Percentiles rank a stretch among this genome's conserved stretches.
These are phyloP conservation scores for Hypomesus transpacificus DNA, from an alignment of 2,113 vertebrate genomes.

Conservation along the genomic window DNA sequence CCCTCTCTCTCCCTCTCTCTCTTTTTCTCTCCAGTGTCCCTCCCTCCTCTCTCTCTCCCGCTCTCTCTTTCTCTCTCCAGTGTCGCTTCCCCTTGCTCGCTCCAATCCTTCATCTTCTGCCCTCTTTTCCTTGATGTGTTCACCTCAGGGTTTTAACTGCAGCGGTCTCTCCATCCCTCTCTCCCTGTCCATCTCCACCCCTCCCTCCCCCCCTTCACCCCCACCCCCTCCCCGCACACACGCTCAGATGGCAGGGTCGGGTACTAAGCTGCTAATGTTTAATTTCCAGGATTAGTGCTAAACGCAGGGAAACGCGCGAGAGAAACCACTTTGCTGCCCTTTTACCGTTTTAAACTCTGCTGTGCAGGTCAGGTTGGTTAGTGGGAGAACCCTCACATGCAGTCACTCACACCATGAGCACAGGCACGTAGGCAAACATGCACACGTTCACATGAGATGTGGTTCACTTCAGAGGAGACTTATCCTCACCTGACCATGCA, in stretches of 20 bases:
- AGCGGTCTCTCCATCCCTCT: neutral
- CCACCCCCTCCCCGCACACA: too few relatives aligned
- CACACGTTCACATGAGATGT: too few relatives aligned
- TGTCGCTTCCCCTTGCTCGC: slow-evolving; percentile 6
- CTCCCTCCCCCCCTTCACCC: neutral
- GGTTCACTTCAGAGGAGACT: too few relatives aligned
- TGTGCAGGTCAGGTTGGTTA: neutral
- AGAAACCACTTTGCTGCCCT: neutral
- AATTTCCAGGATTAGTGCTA: neutral
- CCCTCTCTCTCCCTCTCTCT: too few relatives aligned
- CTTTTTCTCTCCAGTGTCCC: slow-evolving; percentile 19
- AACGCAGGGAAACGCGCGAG: neutral
- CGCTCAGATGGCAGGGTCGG: too few relatives aligned
- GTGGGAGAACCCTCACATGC: neutral
- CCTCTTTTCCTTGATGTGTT: neutral
- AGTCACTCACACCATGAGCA: too few relatives aligned
- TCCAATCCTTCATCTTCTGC: slow-evolving; percentile 12
- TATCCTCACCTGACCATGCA: too few relatives aligned
- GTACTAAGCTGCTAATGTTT: slow-evolving; percentile 5
- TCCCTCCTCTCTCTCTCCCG: slow-evolving; percentile 10
- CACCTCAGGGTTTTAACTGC: slow-evolving; percentile 7
- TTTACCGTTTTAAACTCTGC: neutral
- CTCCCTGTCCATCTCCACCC: neutral
- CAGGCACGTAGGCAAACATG: too few relatives aligned
- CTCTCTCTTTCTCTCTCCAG: slow-evolving; percentile 10